Evolutionary conservation across 2,888 invertebrate genomes (phyloP), one percentile per base, ranked within the genome.

Genomic region (Bombyx huttoni): DNA sequence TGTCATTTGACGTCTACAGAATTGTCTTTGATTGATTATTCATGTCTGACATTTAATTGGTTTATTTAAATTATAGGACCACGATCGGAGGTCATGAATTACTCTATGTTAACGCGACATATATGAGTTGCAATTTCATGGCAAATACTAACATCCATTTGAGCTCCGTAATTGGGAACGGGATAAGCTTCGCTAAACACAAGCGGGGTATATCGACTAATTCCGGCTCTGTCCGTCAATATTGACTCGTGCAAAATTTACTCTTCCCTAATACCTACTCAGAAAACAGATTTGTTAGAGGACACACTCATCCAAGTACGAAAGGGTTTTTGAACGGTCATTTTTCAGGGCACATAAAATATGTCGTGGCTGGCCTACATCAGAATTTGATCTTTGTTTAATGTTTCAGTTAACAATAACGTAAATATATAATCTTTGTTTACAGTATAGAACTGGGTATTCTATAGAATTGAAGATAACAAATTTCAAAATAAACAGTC

Each of bases 221-320:
- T 56, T 51, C 54, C 54, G 51, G 51, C 55, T 54, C 58, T 52
- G 56, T 46, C 53, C 54, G 51, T 51, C 58, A 60, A 57, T 64
- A 66, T 62, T 61, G 59, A 64, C 59, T 56, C 49, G 56, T 55
- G 58, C 57, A 58, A 61, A 63, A 62, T 61, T 58, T 58, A 58
- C 57, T 58, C 56, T 51, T 49, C 34, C 53, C 52, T 59, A 60
- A 63, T 59, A 59, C 56, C 55, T 47, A 52, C 49, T 53, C 48
- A 34, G 24, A 53, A 49, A 14, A 52, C 10, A 55, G 51, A 56
- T 57, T 60, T 58, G 53, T 53, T 52, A 52, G 33, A 52, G 47
- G 40, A 53, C 52, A 49, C 48, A 47, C 46, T 51, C 53, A 24
- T 24, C 33, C 46, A 56, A 48, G 48, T 48, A 49, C 53, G 46